Conservation (phyloP, 2,113 vertebrate species). For the Ctenomys sociabilis region DNA sequence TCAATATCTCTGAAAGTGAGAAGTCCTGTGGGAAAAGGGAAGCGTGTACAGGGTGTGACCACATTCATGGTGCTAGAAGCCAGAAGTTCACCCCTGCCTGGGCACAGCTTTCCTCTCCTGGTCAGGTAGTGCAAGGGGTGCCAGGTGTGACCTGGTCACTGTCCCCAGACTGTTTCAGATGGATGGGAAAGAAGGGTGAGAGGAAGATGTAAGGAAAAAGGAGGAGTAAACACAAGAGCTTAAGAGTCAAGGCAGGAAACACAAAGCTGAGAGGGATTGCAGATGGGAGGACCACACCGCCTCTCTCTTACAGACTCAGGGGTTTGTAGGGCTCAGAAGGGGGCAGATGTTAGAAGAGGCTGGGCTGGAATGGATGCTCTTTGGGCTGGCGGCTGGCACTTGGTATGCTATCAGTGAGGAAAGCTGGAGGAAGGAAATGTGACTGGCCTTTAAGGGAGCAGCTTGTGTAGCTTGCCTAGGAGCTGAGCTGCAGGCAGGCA, state of each 20-base stretch:
- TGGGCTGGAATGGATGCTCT: background rate
- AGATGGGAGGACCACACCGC: background rate
- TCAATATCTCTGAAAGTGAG: background rate
- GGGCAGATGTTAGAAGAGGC: background rate
- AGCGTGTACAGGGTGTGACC: background rate
- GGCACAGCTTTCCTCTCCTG: background rate
- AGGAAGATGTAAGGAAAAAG: background rate
- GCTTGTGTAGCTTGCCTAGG: background rate
- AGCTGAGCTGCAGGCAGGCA: background rate
- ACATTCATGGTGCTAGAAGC: background rate
- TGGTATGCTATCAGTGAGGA: background rate
- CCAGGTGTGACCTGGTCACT: background rate
- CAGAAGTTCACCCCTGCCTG: background rate
- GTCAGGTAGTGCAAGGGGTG: background rate
- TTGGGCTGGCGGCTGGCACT: background rate
- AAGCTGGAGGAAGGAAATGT: background rate
- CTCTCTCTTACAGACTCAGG: background rate
- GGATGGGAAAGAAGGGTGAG: background rate
- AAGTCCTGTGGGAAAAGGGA: background rate
- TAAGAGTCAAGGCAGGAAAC: background rate
- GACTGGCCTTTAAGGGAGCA: background rate
- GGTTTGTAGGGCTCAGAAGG: background rate
- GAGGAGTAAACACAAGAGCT: background rate
- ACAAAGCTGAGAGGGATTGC: background rate
- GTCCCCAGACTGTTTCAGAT: background rate